A percentile compares a stretch with the other conserved stretches of the same genome.
Conservation (phyloP, 2,888 invertebrate species). For the Melikaiella ostensackeni region DNA sequence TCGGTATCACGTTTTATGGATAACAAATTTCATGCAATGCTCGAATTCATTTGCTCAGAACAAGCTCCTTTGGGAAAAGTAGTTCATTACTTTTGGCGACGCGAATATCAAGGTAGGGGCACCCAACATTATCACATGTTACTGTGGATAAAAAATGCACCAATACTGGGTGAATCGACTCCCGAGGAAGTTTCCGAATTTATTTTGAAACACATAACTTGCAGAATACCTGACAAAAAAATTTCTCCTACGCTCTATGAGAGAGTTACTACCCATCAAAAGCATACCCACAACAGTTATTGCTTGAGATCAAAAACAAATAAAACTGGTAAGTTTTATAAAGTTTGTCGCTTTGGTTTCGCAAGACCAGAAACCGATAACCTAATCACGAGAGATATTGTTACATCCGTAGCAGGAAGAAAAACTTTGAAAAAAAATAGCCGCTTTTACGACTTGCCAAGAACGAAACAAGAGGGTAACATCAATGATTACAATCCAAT, state of each 20-base stretch:
- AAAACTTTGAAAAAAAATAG: constrained; percentile 55
- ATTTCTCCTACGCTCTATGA: constrained; percentile 55
- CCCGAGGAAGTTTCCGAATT: constrained; percentile 60
- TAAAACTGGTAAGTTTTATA: constrained; percentile 44
- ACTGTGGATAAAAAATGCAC: constrained; percentile 65
- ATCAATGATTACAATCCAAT: constrained; percentile 59
- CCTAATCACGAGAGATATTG: constrained; percentile 50
- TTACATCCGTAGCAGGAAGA: constrained; percentile 56
- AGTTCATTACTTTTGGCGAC: constrained; percentile 59
- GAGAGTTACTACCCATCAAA: constrained; percentile 60
- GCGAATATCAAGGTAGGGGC: too few species aligned
- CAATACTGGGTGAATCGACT: constrained; percentile 55
- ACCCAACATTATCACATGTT: constrained; percentile 60
- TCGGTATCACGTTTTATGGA: constrained; percentile 65
- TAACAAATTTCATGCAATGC: constrained; percentile 64
- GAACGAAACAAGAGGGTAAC: constrained; percentile 49
- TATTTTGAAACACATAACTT: constrained; percentile 59
- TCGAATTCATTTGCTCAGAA: constrained; percentile 61
- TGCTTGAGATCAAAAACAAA: constrained; percentile 60
- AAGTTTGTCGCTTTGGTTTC: constrained; percentile 59
- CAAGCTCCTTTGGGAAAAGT: constrained; percentile 58
- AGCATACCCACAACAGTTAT: constrained; percentile 63
- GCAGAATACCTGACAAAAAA: constrained; percentile 58
- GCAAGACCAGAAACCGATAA: constrained; percentile 50
- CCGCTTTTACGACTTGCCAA: constrained; percentile 61